A percentile compares a stretch with the other conserved stretches of the same genome.
These are phyloP conservation scores for Lithophane leautieri DNA, from an alignment of 2,888 invertebrate genomes.

Conservation along the genomic window DNA sequence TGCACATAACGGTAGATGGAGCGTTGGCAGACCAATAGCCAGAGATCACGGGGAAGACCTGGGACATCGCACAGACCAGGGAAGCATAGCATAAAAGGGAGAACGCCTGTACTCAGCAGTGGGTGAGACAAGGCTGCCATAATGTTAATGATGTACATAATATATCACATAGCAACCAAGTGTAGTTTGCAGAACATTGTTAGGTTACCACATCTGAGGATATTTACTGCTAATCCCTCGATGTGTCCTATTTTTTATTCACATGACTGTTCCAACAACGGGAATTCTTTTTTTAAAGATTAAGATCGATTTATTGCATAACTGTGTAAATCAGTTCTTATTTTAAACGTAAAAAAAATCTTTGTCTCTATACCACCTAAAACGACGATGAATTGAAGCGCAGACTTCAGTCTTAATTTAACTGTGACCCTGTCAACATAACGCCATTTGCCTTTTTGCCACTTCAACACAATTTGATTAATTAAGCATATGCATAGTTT, in stretches of 20 bases:
- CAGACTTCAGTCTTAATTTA: not conserved
- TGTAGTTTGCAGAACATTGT: not conserved
- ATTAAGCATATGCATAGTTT: constrained; percentile 16
- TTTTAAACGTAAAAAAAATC: no score
- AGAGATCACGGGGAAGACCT: no score
- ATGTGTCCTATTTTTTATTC: not conserved
- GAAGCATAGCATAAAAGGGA: no score
- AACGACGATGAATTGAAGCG: not conserved
- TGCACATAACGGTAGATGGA: not conserved
- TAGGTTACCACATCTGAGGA: no score
- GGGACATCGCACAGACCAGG: no score
- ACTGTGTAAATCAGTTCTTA: no score
- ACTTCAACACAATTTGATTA: constrained; percentile 7
- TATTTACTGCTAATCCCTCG: not conserved
- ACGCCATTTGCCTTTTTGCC: no score
- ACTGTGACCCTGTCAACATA: not conserved
- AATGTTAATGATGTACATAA: no score
- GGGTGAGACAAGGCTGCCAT: no score
- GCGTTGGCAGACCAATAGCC: not conserved
- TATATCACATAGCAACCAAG: not conserved
- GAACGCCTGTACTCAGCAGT: no score
- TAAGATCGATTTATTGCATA: no score
- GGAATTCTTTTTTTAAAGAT: no score
- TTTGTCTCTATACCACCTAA: not conserved
- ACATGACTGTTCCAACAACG: not conserved